Evolutionary conservation across 2,888 invertebrate species (phyloP), one percentile per base, ranked within the genome.

Genomic region (Pyralis farinalis): DNA sequence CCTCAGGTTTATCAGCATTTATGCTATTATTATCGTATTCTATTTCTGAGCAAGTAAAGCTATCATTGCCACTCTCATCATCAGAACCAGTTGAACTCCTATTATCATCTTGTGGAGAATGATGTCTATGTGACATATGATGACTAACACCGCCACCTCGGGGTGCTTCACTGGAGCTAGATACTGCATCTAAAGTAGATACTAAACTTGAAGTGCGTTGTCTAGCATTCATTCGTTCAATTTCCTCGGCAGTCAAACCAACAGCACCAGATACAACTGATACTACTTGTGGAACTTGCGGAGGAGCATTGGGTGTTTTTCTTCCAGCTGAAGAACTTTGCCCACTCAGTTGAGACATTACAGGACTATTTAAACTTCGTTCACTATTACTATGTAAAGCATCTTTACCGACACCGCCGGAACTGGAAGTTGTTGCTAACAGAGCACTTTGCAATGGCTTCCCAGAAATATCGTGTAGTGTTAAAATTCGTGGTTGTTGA

Each of bases 41-140:
- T 70, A 98, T 98, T 88, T 98, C 98, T 0, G 98, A 98, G 85
- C 98, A 98, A 7, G 98, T 98, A 86, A 98, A 98, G 58, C 98
- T 98, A 72, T 98, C 98, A 81, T 98, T 97, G 51, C 94, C 94
- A 79, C 98, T 98, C 73, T 98, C 98, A 60, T 97, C 96, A 7
- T 97, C 96, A 6, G 95, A 95, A 1, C 86, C 88, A 0, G 94
- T 94, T 7, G 95, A 95, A 61, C 95, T 93, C 61, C 94, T 92
- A 56, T 95, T 93, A 58, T 93, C 93, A 11, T 93, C 91, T 28
- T 93, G 93, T 9, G 94, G 94, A 16, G 94, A 94, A 68, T 94
- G 94, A 56, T 93, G 93, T 55, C 94, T 91, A 56, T 94, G 93
- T 1, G 92, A 92, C 58, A 94, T 85, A 53, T 94, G 94, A 50